Percentiles rank a stretch among this genome's conserved stretches.
Evolutionary conservation across 2,888 invertebrate genomes (phyloP).

Genomic region (Trichopria drosophilae): DNA sequence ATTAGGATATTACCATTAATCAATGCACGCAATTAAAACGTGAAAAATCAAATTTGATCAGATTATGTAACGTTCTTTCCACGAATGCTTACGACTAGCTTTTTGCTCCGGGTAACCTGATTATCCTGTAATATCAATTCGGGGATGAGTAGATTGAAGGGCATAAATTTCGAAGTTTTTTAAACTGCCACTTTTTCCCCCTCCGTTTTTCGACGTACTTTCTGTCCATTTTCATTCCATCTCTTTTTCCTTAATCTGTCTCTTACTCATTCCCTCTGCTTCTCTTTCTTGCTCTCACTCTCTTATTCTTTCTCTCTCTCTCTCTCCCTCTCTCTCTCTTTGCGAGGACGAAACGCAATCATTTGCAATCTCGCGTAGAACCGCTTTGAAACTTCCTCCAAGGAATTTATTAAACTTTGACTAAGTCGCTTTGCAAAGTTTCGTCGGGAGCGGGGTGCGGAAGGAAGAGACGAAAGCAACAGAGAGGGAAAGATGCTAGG

Average conservation of each 20-base stretch:
- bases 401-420: conserved; percentile 57
- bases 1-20: too few relatives aligned
- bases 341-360: conserved; percentile 46
- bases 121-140: too few relatives aligned
- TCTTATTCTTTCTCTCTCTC: conserved; percentile 16
- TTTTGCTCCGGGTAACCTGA: too few relatives aligned
- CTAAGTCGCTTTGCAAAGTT: conserved; percentile 57
- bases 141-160: too few relatives aligned
- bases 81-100: too few relatives aligned
- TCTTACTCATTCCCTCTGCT: conserved; percentile 1
- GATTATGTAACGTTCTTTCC: too few relatives aligned
- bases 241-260: not conserved
- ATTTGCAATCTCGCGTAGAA: conserved; percentile 52
- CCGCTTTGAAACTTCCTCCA: conserved; percentile 52
- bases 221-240: too few relatives aligned
- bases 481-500: conserved; percentile 26
- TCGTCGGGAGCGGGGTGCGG: conserved; percentile 38
- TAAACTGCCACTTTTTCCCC: too few relatives aligned
- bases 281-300: conserved; percentile 10
- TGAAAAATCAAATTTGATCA: too few relatives aligned
- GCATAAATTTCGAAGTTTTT: too few relatives aligned
- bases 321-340: conserved; percentile 26
- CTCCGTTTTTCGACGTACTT: too few relatives aligned
- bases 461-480: conserved; percentile 17
- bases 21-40: too few relatives aligned